Evolutionary conservation across 2,888 invertebrate genomes (phyloP).

Genomic region (Meganola albula): DNA sequence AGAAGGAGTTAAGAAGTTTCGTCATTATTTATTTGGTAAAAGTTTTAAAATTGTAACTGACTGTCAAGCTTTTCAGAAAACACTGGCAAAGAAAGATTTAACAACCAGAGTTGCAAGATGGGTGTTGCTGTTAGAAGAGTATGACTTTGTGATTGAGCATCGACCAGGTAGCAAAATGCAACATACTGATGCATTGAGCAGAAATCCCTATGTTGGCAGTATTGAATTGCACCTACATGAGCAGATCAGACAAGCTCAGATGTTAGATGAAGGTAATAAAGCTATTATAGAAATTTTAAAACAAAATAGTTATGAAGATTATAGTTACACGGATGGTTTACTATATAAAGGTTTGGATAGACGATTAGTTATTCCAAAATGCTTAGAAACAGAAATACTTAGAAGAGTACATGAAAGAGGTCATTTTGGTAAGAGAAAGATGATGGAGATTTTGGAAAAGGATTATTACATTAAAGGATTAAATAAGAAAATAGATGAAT

Average conservation of each 20-base stretch:
- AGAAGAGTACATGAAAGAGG: constrained; percentile 18
- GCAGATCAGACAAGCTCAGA: neutral
- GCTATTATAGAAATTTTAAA: constrained; percentile 5
- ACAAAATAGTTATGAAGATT: constrained; percentile 2
- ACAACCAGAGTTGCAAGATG: constrained; percentile 3
- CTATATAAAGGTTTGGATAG: constrained; percentile 4
- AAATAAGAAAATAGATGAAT: constrained; percentile 17
- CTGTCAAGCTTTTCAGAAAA: constrained; percentile 6
- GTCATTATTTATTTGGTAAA: constrained; percentile 7
- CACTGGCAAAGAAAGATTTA: constrained; percentile 5
- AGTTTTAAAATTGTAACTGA: constrained; percentile 10
- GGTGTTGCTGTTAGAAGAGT: constrained; percentile 4
- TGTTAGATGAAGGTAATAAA: constrained; percentile 5
- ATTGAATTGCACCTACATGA: constrained; percentile 1
- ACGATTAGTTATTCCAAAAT: constrained; percentile 2
- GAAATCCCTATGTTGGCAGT: constrained; percentile 2
- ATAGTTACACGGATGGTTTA: neutral
- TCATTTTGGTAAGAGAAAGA: constrained; percentile 23
- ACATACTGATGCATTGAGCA: constrained; percentile 6
- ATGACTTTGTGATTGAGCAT: constrained; percentile 4
- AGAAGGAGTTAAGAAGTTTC: constrained; percentile 8
- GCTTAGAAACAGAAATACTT: constrained; percentile 14
- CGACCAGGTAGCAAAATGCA: constrained; percentile 2
- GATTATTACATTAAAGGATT: constrained; percentile 19
- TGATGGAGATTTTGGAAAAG: constrained; percentile 4